Evolutionary conservation across 2,888 invertebrate genomes (phyloP).

Genomic region (Agrotis ipsilon): DNA sequence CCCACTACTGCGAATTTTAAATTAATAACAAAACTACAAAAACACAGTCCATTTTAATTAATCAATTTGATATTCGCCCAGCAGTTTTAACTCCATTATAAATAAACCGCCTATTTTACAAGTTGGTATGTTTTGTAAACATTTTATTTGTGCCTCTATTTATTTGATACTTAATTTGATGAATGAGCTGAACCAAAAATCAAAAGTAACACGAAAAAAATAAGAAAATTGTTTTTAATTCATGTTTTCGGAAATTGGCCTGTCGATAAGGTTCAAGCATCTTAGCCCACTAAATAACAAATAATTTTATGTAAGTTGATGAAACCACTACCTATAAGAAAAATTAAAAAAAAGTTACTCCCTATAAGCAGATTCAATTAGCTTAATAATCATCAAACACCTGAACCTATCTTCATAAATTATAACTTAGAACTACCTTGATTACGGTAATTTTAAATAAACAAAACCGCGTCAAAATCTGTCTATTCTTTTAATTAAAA

Average conservation of each 20-base stretch:
- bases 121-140: slow-evolving; percentile 5
- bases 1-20: no score
- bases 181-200: slow-evolving; percentile 14
- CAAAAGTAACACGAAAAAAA: slow-evolving; percentile 11
- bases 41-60: no score
- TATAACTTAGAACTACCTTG: no score
- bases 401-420: no score
- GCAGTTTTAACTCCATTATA: background rate
- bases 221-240: slow-evolving; percentile 14
- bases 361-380: no score
- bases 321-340: background rate
- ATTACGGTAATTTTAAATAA: no score
- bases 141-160: slow-evolving; percentile 14
- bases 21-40: no score
- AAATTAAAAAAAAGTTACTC: no score
- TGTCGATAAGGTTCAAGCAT: background rate
- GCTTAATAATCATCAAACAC: no score
- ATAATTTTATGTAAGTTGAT: background rate
- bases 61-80: no score
- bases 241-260: slow-evolving; percentile 1
- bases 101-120: background rate
- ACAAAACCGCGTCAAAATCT: no score
- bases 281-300: background rate
- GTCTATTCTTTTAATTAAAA: no score
- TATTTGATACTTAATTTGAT: slow-evolving; percentile 13